phyloP scores from a whole-genome alignment of 2,888 invertebrate genomes.

The Empis livida region DNA sequence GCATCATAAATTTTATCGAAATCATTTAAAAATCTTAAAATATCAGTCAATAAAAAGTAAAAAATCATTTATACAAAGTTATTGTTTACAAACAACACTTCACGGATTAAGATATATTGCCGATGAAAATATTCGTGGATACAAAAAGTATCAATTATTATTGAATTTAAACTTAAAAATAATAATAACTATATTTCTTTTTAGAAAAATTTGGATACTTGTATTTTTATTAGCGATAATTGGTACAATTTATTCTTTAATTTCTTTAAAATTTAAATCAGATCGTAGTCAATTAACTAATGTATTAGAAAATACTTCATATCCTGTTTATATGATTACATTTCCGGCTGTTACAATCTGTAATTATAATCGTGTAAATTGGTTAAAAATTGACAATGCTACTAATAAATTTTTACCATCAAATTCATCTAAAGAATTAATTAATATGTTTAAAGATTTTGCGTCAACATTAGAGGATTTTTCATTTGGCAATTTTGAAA shows the following conservation, averaged over 20 bases:
- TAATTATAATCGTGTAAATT: slow-evolving; percentile 24
- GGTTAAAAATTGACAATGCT: slow-evolving; percentile 19
- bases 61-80: too few relatives aligned
- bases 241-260: neutral
- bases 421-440: slow-evolving; percentile 15
- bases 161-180: neutral
- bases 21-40: too few relatives aligned
- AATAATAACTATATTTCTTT: neutral
- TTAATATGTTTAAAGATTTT: slow-evolving; percentile 20
- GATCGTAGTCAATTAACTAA: neutral
- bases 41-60: too few relatives aligned
- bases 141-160: neutral
- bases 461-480: slow-evolving; percentile 17
- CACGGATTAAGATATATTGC: neutral
- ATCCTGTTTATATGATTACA: slow-evolving; percentile 22
- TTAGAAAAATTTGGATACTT: neutral
- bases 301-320: neutral
- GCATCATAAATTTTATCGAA: too few relatives aligned
- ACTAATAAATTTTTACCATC: slow-evolving; percentile 20
- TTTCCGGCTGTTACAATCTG: slow-evolving; percentile 31
- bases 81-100: neutral
- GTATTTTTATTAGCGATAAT: neutral
- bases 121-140: neutral
- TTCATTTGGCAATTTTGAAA: slow-evolving; percentile 15
- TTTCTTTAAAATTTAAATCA: neutral